phyloP scores from a whole-genome alignment of 2,113 vertebrate genomes.

The Silurus asotus region DNA sequence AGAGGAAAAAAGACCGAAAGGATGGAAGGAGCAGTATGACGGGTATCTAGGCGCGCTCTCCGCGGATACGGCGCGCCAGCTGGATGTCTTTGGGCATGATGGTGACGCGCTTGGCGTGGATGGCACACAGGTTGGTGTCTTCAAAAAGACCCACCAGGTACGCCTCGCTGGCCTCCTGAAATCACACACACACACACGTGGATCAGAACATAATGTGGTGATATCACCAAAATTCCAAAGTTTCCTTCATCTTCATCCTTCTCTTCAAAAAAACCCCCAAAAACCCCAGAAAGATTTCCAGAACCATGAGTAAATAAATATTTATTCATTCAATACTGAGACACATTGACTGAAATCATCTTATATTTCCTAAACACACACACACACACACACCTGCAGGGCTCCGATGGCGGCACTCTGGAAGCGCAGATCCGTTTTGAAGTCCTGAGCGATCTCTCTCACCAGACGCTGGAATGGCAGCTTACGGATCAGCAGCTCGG shows the following conservation, averaged over 20 bases:
- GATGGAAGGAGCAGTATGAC: not conserved
- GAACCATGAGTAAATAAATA: too few relatives aligned
- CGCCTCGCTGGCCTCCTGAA: conserved; percentile 80
- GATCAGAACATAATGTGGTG: not conserved
- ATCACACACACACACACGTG: conserved; percentile 5
- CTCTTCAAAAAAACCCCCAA: not conserved
- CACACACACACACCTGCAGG: conserved; percentile 68
- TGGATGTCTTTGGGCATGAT: conserved; percentile 87
- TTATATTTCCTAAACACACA: not conserved
- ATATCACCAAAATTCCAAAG: not conserved
- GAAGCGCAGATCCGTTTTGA: conserved; percentile 83
- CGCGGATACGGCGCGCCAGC: conserved; percentile 81
- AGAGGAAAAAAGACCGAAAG: not conserved
- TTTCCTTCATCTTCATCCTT: not conserved
- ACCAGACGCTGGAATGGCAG: conserved; percentile 84
- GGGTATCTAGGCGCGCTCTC: conserved; percentile 74
- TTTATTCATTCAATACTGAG: too few relatives aligned
- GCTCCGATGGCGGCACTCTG: conserved; percentile 81
- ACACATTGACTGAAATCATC: too few relatives aligned
- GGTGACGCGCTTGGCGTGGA: conserved; percentile 81
- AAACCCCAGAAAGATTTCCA: too few relatives aligned
- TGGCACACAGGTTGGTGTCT: conserved; percentile 82
- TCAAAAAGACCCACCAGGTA: conserved; percentile 82
- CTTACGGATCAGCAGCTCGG: conserved; percentile 83
- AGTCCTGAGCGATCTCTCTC: conserved; percentile 83